Evolutionary conservation across 2,113 vertebrate species (phyloP), one percentile per base, ranked within the genome.

Genomic region (Perognathus longimembris): DNA sequence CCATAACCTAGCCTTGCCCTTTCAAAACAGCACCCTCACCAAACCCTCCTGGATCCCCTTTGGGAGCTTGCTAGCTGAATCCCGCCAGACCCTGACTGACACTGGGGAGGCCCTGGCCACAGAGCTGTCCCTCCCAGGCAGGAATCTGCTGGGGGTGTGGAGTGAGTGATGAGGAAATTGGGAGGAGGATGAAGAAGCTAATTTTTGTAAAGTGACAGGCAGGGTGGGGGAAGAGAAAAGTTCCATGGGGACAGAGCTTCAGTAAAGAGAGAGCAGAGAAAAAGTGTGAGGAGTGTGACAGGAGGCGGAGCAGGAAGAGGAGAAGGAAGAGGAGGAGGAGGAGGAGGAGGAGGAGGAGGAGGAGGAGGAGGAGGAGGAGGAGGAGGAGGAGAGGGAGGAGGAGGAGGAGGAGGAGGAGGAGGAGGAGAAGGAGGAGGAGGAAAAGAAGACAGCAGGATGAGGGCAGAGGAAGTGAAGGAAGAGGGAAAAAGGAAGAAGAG

Each of bases 351-450:
- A 22, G 36, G 14, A 61, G 36, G 1, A 15, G 2, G 18, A 10
- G 26, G 20, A 32, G 18, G 45, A 12, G 34, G 59, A 67, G 42
- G 73, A 6, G 6, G 20, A 67, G 66, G 63, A 36, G 24, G 38
- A 0, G 40, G 36, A 59, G 28, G 7, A 17, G 4, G 24, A 9
- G 30, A 9, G 7, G 2, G 36, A 4, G n/a, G 2, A 28, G 22
- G 42, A 59, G 12, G 0, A 3, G 42, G 32, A 40, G 10, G 36
- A 18, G 7, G 34, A 54, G 38, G 5, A 32, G 1, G 5, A 7
- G 15, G 21, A 32, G 57, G 54, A 40, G 54, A 77, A 34, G 14
- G 34, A n/a, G 14, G 57, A 36, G 6, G 38, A 32, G 21, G n/a
- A 0, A 10, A 36, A 24, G 10, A 34, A 54, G 8, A 15, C 8